phyloP scores from a whole-genome alignment of 2,888 invertebrate species.

The Sipha maydis region DNA sequence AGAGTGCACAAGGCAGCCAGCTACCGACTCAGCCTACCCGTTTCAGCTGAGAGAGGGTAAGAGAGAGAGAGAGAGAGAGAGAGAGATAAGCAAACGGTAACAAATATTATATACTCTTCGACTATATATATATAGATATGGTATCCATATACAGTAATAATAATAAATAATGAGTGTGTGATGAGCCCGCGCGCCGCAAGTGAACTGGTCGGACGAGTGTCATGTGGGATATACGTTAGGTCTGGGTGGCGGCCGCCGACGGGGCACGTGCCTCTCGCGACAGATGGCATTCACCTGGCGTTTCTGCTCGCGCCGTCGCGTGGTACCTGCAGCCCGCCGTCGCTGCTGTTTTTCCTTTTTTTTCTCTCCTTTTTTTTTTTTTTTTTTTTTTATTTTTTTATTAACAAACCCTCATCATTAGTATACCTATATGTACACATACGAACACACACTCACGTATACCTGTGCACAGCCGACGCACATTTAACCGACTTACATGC shows the following conservation, averaged over 20 bases:
- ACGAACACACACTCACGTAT: background rate
- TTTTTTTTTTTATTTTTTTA: background rate
- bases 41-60: background rate
- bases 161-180: conserved; percentile 40
- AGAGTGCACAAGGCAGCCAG: background rate
- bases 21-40: background rate
- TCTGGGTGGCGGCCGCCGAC: conserved; percentile 32
- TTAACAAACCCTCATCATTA: conserved; percentile 43
- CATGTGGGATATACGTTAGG: conserved; percentile 55
- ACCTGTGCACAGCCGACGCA: background rate
- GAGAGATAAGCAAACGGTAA: conserved; percentile 38
- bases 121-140: background rate
- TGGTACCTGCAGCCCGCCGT: background rate
- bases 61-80: background rate
- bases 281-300: conserved; percentile 60
- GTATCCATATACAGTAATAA: conserved; percentile 18
- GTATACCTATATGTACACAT: background rate
- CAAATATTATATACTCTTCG: background rate
- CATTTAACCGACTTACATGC: conserved; percentile 11
- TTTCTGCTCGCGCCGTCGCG: conserved; percentile 22
- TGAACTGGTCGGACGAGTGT: conserved; percentile 61
- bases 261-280: conserved; percentile 57
- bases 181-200: conserved; percentile 43
- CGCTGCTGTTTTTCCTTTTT: background rate
- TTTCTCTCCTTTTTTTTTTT: background rate